phyloP scores from a whole-genome alignment of 2,888 invertebrate species.

The Drosophila koepferae region DNA sequence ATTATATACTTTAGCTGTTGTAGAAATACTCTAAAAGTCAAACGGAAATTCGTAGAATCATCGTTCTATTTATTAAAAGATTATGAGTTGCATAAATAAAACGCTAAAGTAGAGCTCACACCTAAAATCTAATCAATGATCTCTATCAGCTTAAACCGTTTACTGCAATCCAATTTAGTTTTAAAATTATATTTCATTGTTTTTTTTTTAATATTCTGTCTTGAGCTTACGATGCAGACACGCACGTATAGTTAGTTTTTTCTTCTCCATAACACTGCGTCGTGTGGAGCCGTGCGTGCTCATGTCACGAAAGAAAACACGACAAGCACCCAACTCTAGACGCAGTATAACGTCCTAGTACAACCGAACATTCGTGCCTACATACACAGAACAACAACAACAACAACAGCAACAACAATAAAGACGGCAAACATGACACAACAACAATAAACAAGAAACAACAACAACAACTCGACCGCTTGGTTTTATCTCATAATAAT shows the following conservation, averaged over 20 bases:
- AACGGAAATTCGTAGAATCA: background rate
- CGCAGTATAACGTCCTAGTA: constrained; percentile 1
- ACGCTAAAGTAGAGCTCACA: background rate
- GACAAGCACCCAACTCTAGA: constrained; percentile 41
- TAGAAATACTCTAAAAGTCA: background rate
- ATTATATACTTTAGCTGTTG: background rate
- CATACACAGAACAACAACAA: constrained; percentile 3
- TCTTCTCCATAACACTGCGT: background rate
- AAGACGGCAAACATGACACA: constrained; percentile 21
- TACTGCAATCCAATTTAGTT: background rate
- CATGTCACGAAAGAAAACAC: constrained; percentile 18
- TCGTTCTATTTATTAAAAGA: background rate
- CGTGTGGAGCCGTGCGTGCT: constrained; percentile 11
- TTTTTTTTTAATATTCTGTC: background rate
- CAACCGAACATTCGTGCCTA: background rate
- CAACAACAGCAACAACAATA: constrained; percentile 6
- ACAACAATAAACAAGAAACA: constrained; percentile 15
- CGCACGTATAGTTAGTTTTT: background rate
- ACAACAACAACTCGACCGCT: constrained; percentile 28
- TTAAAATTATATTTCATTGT: background rate
- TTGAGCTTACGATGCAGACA: background rate
- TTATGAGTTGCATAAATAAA: background rate
- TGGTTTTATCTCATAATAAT: constrained; percentile 74
- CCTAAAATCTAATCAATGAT: background rate
- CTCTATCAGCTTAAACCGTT: background rate